These are phyloP conservation scores for Caprella mutica DNA, from an alignment of 2,888 invertebrate species.

Conservation along the genomic window DNA sequence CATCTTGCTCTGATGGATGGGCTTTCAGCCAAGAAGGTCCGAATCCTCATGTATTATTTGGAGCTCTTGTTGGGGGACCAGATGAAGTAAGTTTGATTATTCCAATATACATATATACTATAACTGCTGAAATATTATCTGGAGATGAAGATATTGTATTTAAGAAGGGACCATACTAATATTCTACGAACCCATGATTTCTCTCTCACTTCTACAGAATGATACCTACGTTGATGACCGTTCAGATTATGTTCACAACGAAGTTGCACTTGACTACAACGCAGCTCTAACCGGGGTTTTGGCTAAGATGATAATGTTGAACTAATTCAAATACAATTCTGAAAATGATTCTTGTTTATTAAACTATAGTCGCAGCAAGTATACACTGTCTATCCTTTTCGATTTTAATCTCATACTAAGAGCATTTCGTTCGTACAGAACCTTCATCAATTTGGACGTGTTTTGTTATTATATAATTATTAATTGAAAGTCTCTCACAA, in stretches of 20 bases:
- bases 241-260: slow-evolving; percentile 48
- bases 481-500: too few species aligned
- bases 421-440: too few species aligned
- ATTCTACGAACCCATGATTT: too few species aligned
- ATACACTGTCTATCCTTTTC: too few species aligned
- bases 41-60: slow-evolving; percentile 48
- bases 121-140: too few species aligned
- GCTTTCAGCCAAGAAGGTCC: slow-evolving; percentile 41
- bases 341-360: neutral
- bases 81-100: slow-evolving; percentile 36
- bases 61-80: slow-evolving; percentile 50
- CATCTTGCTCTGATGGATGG: slow-evolving; percentile 43
- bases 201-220: slow-evolving; percentile 26
- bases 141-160: too few species aligned
- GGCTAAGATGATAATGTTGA: slow-evolving; percentile 18
- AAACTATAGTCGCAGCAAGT: neutral
- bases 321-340: too few species aligned
- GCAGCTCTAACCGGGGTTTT: slow-evolving; percentile 27
- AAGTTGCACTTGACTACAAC: slow-evolving; percentile 37
- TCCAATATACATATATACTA: too few species aligned
- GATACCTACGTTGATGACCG: slow-evolving; percentile 47
- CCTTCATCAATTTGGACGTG: too few species aligned
- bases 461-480: too few species aligned
- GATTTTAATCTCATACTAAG: too few species aligned
- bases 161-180: too few species aligned